A percentile compares a stretch with the other conserved stretches of the same genome.
Evolutionary conservation across 2,888 invertebrate genomes (phyloP).

Genomic region (Tipula confusa): DNA sequence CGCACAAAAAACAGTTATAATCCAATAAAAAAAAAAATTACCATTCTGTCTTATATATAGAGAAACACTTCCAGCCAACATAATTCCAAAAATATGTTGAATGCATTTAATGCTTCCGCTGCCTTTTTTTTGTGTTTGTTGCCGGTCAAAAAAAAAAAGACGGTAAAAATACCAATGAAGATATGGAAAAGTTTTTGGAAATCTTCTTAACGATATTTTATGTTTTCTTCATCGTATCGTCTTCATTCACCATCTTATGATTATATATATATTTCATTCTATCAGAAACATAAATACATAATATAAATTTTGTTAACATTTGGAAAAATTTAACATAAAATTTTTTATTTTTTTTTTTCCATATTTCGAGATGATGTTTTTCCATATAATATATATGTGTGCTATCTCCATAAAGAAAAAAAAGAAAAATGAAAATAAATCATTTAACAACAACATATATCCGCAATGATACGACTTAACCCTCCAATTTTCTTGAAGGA

Average conservation of each 20-base stretch:
- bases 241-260: background rate
- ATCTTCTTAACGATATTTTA: background rate
- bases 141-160: background rate
- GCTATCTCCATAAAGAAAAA: background rate
- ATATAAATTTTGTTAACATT: background rate
- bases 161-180: too few relatives aligned
- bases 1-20: background rate
- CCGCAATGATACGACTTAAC: constrained; percentile 16
- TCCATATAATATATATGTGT: background rate
- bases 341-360: background rate
- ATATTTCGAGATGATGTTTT: background rate
- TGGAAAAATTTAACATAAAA: background rate
- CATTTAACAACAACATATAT: background rate
- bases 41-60: background rate
- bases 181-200: background rate
- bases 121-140: background rate
- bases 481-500: background rate
- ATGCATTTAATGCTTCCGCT: constrained; percentile 14
- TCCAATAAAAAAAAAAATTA: background rate
- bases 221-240: background rate
- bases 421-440: background rate
- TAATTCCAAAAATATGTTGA: constrained; percentile 20
- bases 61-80: background rate
- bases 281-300: constrained; percentile 7
- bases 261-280: background rate